Conservation (phyloP, 2,797 vertebrate species). For the Eptatretus atami region DNA sequence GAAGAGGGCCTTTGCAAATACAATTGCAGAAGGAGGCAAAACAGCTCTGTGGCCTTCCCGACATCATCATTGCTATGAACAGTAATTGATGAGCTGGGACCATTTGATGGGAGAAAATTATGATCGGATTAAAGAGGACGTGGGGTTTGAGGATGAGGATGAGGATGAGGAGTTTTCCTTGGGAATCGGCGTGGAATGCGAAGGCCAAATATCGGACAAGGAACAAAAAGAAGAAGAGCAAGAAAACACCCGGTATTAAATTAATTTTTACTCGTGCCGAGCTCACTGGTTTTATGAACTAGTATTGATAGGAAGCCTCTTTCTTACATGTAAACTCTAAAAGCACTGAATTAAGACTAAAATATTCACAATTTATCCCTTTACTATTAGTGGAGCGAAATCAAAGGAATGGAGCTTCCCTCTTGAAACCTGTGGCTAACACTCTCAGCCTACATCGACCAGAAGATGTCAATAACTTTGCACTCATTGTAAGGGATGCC, state of each 20-base stretch:
- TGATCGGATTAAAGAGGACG: conserved; percentile 37
- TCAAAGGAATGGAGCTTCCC: conserved; percentile 41
- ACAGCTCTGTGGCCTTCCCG: conserved; percentile 61
- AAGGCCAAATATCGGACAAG: too few species aligned
- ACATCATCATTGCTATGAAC: conserved; percentile 39
- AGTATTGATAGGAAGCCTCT: background rate
- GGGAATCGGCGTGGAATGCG: too few species aligned
- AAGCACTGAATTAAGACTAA: conserved; percentile 10
- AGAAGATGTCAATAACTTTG: conserved; percentile 61
- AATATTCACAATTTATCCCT: background rate
- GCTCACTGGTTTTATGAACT: background rate
- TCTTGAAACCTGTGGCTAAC: conserved; percentile 72
- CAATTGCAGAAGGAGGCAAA: conserved; percentile 88
- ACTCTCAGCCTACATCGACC: conserved; percentile 73
- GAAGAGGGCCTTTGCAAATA: conserved; percentile 70
- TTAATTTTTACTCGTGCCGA: background rate
- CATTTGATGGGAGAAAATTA: conserved; percentile 15
- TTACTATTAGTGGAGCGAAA: background rate
- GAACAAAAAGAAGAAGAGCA: conserved; percentile 75
- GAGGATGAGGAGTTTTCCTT: conserved; percentile 16
- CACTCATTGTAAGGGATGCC: conserved; percentile 71
- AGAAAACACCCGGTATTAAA: conserved; percentile 48
- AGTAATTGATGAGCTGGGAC: conserved; percentile 38
- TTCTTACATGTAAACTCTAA: conserved; percentile 25
- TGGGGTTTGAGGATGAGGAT: conserved; percentile 25